Evolutionary conservation across 2,113 vertebrate genomes (phyloP), one percentile per base, ranked within the genome.

Genomic region (Balaenoptera acutorostrata): DNA sequence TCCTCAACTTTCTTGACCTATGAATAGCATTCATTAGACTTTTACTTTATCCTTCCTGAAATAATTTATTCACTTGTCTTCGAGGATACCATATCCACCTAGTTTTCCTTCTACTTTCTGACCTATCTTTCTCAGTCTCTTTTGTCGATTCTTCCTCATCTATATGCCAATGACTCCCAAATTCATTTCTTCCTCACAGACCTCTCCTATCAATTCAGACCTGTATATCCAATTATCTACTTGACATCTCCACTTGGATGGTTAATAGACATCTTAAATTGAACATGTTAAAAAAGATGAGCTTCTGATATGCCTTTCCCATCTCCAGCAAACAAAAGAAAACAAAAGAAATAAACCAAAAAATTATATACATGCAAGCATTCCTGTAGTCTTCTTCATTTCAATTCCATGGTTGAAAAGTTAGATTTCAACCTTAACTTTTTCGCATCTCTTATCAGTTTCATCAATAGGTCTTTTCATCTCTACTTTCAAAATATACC

Each of bases 141-240:
- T 95, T 97, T 89, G 55, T 39, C 92, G 82, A 89, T 91, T 93
- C 74, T 85, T 94, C 85, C 77, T 97, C 91, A 97, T 98, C 93
- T 97, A 93, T 97, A 97, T 97, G 96, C 96, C 97, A 97, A 97
- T 97, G 96, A 87, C 77, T 95, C 82, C 36, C 46, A 95, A 88
- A 97, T 97, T 96, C 88, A 83, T 96, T 95, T 94, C 89, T 97
- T 97, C 89, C 75, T 93, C 12, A 4, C 41, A 94, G 61, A 89
- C 21, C 71, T 97, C 77, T 93, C 41, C 82, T 94, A 66, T 97
- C 96, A 96, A 89, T 93, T 91, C 86, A 96, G 78, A 93, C 78
- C 52, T 96, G 85, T 83, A 90, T 52, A 91, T 97, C 92, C 85
- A 95, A 95, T 97, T 97, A 97, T 89, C 72, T 95, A 69, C 91